Evolutionary conservation across 2,888 invertebrate species (phyloP).

Genomic region (Ectemnius lituratus): DNA sequence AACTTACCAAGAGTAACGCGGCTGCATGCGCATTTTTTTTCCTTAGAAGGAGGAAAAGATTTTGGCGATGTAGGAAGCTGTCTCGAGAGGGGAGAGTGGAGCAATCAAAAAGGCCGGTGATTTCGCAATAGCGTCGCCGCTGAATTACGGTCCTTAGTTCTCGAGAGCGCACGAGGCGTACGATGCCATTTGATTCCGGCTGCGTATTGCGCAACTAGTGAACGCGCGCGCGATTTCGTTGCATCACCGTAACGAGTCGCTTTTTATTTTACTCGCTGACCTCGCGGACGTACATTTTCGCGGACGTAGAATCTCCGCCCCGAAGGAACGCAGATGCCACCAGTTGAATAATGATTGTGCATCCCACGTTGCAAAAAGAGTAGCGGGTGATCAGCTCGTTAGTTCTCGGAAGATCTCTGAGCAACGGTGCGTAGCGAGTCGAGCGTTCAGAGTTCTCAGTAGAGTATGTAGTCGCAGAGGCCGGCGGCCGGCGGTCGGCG

Average conservation of each 20-base stretch:
- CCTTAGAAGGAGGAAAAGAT: too few species aligned
- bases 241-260: slow-evolving; percentile 5
- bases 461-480: too few species aligned
- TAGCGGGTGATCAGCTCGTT: not conserved
- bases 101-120: not conserved
- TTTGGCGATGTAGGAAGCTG: too few species aligned
- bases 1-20: too few species aligned
- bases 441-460: too few species aligned
- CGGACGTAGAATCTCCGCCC: not conserved
- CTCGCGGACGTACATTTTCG: not conserved
- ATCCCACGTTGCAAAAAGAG: not conserved
- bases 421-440: too few species aligned
- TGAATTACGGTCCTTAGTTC: slow-evolving; percentile 5
- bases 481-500: too few species aligned
- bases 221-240: not conserved
- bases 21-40: too few species aligned
- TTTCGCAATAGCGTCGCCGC: not conserved
- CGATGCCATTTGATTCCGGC: slow-evolving; percentile 5
- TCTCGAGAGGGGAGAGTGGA: too few species aligned
- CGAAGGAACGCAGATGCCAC: not conserved
- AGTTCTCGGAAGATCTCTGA: not conserved
- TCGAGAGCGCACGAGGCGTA: not conserved
- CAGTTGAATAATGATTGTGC: not conserved
- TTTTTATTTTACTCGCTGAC: slow-evolving; percentile 3
- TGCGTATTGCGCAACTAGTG: not conserved